A percentile compares a stretch with the other conserved stretches of the same genome.
Evolutionary conservation across 2,797 vertebrate species (phyloP).

Genomic region (Cichlasoma orientale): DNA sequence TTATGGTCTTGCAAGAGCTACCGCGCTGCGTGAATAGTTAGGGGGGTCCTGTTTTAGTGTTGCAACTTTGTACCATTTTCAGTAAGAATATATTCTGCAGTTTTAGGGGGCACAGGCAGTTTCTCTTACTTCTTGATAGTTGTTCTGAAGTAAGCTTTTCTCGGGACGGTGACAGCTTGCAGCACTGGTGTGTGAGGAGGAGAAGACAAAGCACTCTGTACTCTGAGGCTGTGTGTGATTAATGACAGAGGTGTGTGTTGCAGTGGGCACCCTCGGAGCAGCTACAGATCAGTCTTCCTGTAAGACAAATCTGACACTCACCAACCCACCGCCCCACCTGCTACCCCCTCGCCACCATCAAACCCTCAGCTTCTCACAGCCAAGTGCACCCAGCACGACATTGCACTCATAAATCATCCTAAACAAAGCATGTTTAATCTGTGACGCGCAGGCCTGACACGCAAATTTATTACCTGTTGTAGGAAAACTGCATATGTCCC

Average conservation of each 20-base stretch:
- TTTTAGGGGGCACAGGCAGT: conserved; percentile 30
- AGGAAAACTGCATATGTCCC: conserved; percentile 72
- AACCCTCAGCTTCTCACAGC: conserved; percentile 76
- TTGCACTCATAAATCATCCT: conserved; percentile 87
- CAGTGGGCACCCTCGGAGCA: conserved; percentile 83
- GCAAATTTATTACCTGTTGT: conserved; percentile 82
- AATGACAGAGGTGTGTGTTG: conserved; percentile 86
- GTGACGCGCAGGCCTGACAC: conserved; percentile 76
- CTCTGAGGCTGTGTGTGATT: conserved; percentile 81
- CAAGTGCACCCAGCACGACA: conserved; percentile 76
- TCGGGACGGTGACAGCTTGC: conserved; percentile 74
- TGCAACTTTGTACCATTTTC: conserved; percentile 35
- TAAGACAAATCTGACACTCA: conserved; percentile 83
- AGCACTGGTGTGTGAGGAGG: conserved; percentile 65
- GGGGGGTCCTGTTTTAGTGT: conserved; percentile 7
- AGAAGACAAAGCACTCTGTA: conserved; percentile 73
- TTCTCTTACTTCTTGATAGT: conserved; percentile 54
- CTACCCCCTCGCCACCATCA: conserved; percentile 76
- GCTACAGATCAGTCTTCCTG: conserved; percentile 86
- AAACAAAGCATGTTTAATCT: conserved; percentile 88
- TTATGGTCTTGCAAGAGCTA: conserved; percentile 22
- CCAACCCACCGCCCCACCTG: conserved; percentile 74
- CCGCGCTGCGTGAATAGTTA: background rate
- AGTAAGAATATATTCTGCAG: conserved; percentile 3
- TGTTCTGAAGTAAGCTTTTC: conserved; percentile 67